Base-by-base conservation (phyloP, 2,888 invertebrate species). In the Diaprepes abbreviatus region DNA sequence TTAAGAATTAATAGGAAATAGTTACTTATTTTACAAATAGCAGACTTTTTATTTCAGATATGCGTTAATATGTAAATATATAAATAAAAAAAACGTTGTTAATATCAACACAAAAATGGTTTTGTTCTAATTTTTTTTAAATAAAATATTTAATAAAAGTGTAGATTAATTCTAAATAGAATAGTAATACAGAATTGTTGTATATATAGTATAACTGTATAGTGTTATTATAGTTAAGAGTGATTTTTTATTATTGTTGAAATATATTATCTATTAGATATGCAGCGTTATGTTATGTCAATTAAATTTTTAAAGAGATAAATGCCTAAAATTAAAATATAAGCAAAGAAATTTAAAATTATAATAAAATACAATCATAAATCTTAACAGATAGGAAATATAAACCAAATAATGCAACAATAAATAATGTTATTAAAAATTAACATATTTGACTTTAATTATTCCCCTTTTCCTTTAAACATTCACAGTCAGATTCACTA, bases 221-320 rank as follows among this genome's bases (percentile, higher is more conserved):
- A 68, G 68, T 63, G 68, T 68, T 68, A 62, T 62, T 40, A 24
- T 43, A 66, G 45, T 28, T 43, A 16, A 43, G 60, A 54, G 38
- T 43, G 31, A 28, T 52, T 68, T 68, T 63, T 68, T 68, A 68
- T 63, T 68, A 68, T 68, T 68, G 68, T 68, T 68, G 57, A 68
- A 31, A 28, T 43, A 62, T 50, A 55, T 33, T 57, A 55, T n/a
- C 21, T 66, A 35, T 21, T 28, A 67, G 67, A 38, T 31, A 21
- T 66, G 64, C 65, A 57, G 65, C 48, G 48, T 58, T 58, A 48
- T 66, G 59, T 66, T 66, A 60, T 38, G 66, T 68, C 68, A 68
- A 68, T 68, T 68, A 68, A 50, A 59, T 55, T 67, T 66, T 67
- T 45, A 54, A 63, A 68, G 55, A 28, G 45, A 59, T 59, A 45